Evolutionary conservation across 2,888 invertebrate genomes (phyloP), one percentile per base, ranked within the genome.

Genomic region (Falcaria lacertinaria): DNA sequence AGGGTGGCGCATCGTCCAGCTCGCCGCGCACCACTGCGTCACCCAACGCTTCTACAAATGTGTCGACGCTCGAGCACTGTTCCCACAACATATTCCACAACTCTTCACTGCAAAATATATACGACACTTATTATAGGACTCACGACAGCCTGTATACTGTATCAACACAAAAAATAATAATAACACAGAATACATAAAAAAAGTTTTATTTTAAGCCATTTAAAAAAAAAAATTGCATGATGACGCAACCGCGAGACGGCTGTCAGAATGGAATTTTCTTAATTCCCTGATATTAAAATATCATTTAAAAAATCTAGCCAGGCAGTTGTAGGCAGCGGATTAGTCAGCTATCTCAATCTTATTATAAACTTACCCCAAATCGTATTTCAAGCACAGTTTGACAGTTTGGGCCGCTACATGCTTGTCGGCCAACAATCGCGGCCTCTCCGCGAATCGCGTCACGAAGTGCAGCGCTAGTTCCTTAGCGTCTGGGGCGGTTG

Each of bases 1-100:
- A 80, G 43, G 91, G 91, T 17, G 92, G 88, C 54, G 91, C 90
- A 6, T 73, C 72, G 2, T 90, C 87, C 14, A 91, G 63, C 87
- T 93, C 54, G 70, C 91, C 86, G 89, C 95, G 60, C 2, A 95
- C 86, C 15, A 91, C 91, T 41, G 94, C 93, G 40, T 94, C 90
- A 45, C 93, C 94, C 22, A 92, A 80, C 1, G 91, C 91, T 65
- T 91, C 92, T 6, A 93, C 91, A 41, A 92, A 89, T 16, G 91
- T 87, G 45, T 91, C 90, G 55, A 90, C 89, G 17, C 83, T 76
- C 71, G 79, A 87, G 51, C 88, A 79, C 42, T 76, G 73, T 47
- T 90, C 90, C 90, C 89, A 89, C 43, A 89, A 60, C 28, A 57
- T 64, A 28, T 55, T 63, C 88, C 89, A 89, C 34, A 90, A 48